A percentile compares a stretch with the other conserved stretches of the same genome.
Evolutionary conservation across 1,140 invertebrate species (phyloP).

Genomic region (Sesamia nonagrioides): DNA sequence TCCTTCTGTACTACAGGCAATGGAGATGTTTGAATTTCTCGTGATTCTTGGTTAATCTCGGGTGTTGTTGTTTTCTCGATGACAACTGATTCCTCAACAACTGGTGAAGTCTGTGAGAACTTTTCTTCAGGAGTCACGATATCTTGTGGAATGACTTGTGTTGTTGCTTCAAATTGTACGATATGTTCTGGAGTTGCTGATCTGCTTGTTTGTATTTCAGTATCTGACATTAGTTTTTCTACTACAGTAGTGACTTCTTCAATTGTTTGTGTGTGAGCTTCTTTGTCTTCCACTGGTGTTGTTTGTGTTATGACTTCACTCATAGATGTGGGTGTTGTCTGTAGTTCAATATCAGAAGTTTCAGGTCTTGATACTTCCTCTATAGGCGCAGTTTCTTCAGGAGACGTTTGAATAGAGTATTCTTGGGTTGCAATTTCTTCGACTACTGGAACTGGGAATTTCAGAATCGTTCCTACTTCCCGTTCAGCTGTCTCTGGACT

Average conservation of each 20-base stretch:
- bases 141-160: slow-evolving; percentile 81
- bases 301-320: slow-evolving; percentile 87
- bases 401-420: slow-evolving; percentile 89
- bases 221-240: slow-evolving; percentile 70
- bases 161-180: slow-evolving; percentile 72
- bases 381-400: slow-evolving; percentile 83
- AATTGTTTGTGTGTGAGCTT: slow-evolving; percentile 75
- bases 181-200: slow-evolving; percentile 69
- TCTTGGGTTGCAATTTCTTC: slow-evolving; percentile 87
- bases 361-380: slow-evolving; percentile 76
- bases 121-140: slow-evolving; percentile 80
- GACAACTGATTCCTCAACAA: slow-evolving; percentile 55
- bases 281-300: slow-evolving; percentile 81
- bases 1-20: slow-evolving; percentile 67
- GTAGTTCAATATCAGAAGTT: slow-evolving; percentile 87
- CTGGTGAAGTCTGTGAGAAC: slow-evolving; percentile 82
- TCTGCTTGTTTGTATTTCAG: slow-evolving; percentile 78
- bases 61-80: slow-evolving; percentile 51
- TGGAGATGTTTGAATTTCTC: slow-evolving; percentile 85
- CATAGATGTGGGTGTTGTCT: slow-evolving; percentile 87
- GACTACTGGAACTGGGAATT: slow-evolving; percentile 88
- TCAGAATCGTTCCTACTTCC: slow-evolving; percentile 84
- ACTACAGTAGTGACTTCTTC: slow-evolving; percentile 63
- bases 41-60: slow-evolving; percentile 69
- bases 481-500: slow-evolving; percentile 81